Conservation (phyloP, 2,113 vertebrate genomes). For the Ictalurus furcatus region DNA sequence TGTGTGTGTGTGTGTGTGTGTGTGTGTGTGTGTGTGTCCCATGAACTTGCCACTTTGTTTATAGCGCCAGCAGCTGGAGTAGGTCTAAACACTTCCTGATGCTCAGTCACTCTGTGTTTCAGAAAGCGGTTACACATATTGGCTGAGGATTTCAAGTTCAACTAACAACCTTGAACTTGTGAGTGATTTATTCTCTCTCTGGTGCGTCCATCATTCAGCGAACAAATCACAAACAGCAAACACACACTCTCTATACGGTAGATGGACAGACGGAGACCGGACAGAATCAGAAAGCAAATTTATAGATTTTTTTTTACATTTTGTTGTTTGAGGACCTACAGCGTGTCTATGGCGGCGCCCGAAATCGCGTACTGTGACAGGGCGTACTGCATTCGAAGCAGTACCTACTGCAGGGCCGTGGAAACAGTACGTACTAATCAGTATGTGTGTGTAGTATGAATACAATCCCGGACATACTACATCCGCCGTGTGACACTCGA, state of each 20-base stretch:
- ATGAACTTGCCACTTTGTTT: slow-evolving; percentile 16
- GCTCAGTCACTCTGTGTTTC: neutral
- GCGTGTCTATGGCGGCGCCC: neutral
- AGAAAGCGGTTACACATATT: neutral
- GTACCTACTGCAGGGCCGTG: no score
- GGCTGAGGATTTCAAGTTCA: neutral
- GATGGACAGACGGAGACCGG: neutral
- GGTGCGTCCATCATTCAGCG: neutral
- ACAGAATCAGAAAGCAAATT: neutral
- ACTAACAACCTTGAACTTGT: neutral
- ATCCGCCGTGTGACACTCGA: no score
- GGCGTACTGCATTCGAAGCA: no score
- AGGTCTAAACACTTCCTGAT: neutral
- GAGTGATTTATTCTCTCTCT: neutral
- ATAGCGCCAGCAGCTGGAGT: neutral
- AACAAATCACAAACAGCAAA: neutral
- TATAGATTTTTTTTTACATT: neutral
- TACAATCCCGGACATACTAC: no score
- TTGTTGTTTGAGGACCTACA: neutral
- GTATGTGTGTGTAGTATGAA: no score
- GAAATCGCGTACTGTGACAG: no score
- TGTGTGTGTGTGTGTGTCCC: slow-evolving; percentile 13
- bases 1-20: slow-evolving; percentile 19
- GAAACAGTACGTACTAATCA: no score
- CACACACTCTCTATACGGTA: neutral